Conservation (phyloP, 2,113 vertebrate genomes). For the Salvelinus sp. region DNA sequence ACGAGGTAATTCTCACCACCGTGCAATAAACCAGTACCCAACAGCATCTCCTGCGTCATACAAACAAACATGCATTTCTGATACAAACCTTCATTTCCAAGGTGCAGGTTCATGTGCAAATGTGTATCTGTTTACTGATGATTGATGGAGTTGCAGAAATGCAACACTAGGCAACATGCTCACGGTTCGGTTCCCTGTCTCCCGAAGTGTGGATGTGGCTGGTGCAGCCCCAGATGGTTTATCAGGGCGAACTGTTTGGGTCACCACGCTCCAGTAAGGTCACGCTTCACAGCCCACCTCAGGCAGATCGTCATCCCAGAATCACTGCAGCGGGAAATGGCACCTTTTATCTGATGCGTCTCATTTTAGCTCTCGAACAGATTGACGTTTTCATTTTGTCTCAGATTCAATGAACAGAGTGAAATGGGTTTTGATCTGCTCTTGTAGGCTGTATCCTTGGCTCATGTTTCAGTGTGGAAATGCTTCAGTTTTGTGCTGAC, state of each 20-base stretch:
- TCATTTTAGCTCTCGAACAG: conserved; percentile 26
- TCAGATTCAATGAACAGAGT: neutral
- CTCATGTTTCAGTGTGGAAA: neutral
- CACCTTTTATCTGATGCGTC: conserved; percentile 27
- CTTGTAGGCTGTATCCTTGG: neutral
- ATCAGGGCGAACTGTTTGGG: conserved; percentile 45
- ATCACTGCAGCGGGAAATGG: conserved; percentile 35
- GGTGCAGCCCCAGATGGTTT: conserved; percentile 43
- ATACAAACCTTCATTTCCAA: neutral
- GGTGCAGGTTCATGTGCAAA: neutral
- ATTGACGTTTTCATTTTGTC: neutral
- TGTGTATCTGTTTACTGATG: conserved; percentile 27
- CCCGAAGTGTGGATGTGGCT: conserved; percentile 28
- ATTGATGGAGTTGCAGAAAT: conserved; percentile 17
- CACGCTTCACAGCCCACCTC: conserved; percentile 26
- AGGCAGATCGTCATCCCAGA: conserved; percentile 30
- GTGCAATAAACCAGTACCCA: neutral
- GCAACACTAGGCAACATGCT: conserved; percentile 21
- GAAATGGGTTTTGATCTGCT: neutral
- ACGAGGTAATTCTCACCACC: neutral
- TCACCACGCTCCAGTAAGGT: conserved; percentile 28
- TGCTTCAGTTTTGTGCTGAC: neutral
- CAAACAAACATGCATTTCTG: neutral
- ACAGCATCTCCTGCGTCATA: neutral
- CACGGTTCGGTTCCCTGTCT: conserved; percentile 16